phyloP scores from a whole-genome alignment of 2,797 vertebrate genomes.

The Hippoglossus hippoglossus region DNA sequence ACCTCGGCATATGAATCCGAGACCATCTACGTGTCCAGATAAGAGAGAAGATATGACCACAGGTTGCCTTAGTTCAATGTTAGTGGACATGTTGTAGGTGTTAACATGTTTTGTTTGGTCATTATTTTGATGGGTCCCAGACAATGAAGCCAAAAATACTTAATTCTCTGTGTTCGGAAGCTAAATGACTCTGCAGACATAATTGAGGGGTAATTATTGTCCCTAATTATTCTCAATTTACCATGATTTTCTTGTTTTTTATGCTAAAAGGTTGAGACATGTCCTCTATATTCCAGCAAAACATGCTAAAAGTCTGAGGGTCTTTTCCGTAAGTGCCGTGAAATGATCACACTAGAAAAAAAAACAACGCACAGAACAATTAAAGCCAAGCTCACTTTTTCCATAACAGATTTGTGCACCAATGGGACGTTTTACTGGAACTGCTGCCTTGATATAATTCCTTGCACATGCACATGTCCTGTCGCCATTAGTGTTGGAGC shows the following conservation, averaged over 20 bases:
- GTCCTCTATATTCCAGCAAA: slow-evolving; percentile 20
- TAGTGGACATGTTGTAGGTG: slow-evolving; percentile 48
- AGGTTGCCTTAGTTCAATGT: slow-evolving; percentile 23
- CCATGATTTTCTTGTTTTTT: slow-evolving; percentile 36
- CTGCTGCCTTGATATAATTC: slow-evolving; percentile 52
- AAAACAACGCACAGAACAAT: slow-evolving; percentile 43
- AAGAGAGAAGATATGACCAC: too few species aligned
- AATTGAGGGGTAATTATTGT: slow-evolving; percentile 53
- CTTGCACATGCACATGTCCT: slow-evolving; percentile 59
- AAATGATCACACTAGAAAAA: slow-evolving; percentile 44
- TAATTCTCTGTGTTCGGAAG: slow-evolving; percentile 37
- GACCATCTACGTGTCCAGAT: slow-evolving; percentile 8
- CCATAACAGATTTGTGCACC: slow-evolving; percentile 61
- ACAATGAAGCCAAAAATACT: slow-evolving; percentile 54
- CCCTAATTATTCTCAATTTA: slow-evolving; percentile 52
- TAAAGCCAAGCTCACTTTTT: slow-evolving; percentile 56
- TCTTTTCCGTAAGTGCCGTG: slow-evolving; percentile 26
- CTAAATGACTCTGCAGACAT: slow-evolving; percentile 58
- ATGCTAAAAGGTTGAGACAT: slow-evolving; percentile 23
- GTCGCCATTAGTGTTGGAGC: slow-evolving; percentile 56
- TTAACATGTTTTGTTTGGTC: slow-evolving; percentile 45
- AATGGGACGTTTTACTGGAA: slow-evolving; percentile 62
- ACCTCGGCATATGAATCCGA: slow-evolving; percentile 12
- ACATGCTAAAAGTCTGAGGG: background rate
- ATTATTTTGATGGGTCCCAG: slow-evolving; percentile 28